Percentiles rank a stretch among this genome's conserved stretches.
Conservation (phyloP, 2,113 vertebrate genomes). For the Ciconia stormi region DNA sequence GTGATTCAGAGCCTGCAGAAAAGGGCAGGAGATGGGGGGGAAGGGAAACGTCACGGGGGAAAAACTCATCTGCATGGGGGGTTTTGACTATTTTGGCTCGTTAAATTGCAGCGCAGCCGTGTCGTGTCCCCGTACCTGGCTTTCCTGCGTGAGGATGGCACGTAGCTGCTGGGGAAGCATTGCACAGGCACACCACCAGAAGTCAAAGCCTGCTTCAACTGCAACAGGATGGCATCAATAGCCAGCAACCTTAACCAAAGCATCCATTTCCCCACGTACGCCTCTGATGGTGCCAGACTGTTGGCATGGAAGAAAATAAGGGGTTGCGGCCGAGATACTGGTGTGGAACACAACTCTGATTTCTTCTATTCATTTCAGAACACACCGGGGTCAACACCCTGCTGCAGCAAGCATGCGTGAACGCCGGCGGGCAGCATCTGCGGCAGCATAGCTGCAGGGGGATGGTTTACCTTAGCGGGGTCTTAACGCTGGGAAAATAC, state of each 20-base stretch:
- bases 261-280: fast-evolving
- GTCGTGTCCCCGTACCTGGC: background rate
- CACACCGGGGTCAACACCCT: background rate
- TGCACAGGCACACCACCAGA: fast-evolving
- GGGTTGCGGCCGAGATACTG: background rate
- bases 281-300: background rate
- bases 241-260: background rate
- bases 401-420: background rate
- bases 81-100: background rate
- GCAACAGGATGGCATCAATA: background rate
- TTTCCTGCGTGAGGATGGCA: background rate
- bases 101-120: background rate
- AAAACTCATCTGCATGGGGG: background rate
- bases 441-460: background rate
- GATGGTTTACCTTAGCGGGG: background rate
- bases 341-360: background rate
- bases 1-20: background rate
- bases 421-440: fast-evolving
- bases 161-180: background rate
- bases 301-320: background rate
- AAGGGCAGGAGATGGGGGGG: background rate
- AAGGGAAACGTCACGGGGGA: background rate
- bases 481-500: fast-evolving
- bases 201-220: background rate
- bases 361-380: background rate